Conservation (phyloP, 1,140 invertebrate genomes). For the Notospermus geniculatus region DNA sequence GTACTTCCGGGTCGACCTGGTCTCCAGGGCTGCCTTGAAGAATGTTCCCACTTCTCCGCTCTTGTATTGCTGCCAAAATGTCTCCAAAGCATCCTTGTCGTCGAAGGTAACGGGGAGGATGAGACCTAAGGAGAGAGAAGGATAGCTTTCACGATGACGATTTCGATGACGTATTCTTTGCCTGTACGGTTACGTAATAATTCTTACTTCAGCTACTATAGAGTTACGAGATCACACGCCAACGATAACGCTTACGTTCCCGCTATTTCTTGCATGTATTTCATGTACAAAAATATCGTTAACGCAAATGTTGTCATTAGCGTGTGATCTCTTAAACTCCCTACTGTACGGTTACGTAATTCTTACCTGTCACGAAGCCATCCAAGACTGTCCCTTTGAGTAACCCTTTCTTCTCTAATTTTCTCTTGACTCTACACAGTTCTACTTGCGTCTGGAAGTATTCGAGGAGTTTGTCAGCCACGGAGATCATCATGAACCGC, state of each 20-base stretch:
- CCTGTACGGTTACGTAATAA: no score
- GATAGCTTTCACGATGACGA: no score
- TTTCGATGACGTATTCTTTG: no score
- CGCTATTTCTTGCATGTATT: no score
- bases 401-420: not conserved
- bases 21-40: not conserved
- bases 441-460: not conserved
- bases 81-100: not conserved
- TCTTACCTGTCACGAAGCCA: conserved; percentile 1
- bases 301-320: no score
- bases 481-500: not conserved
- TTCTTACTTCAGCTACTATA: no score
- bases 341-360: no score
- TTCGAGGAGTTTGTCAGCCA: not conserved
- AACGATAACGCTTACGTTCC: no score
- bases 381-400: not conserved
- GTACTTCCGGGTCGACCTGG: not conserved
- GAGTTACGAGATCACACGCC: no score
- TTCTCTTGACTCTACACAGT: not conserved
- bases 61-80: not conserved
- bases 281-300: no score
- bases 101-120: conserved; percentile 1
- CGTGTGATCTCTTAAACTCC: no score
- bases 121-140: not conserved
- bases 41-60: not conserved